Percentiles rank a stretch among this genome's conserved stretches.
phyloP scores from a whole-genome alignment of 2,888 invertebrate species.

The Ochropacha duplaris region DNA sequence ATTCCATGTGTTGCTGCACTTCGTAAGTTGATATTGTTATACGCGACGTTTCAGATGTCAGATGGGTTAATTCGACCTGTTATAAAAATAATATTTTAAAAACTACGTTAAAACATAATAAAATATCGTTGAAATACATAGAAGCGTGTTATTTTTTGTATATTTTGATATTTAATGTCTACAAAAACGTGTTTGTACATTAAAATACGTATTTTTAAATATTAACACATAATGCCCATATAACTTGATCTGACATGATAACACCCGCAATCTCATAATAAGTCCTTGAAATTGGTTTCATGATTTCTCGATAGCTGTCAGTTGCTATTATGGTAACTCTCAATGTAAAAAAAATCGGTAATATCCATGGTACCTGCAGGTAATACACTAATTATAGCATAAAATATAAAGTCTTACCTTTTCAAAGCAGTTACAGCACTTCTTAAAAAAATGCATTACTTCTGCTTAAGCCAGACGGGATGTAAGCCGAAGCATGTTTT shows the following conservation, averaged over 20 bases:
- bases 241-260: neutral
- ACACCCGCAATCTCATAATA: neutral
- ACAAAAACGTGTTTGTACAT: too few species aligned
- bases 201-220: too few species aligned
- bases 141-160: neutral
- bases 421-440: constrained; percentile 17
- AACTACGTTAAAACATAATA: constrained; percentile 1
- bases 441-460: constrained; percentile 20
- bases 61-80: constrained; percentile 71
- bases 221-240: too few species aligned
- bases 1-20: constrained; percentile 47
- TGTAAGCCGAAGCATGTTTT: constrained; percentile 53
- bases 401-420: constrained; percentile 44
- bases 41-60: constrained; percentile 65
- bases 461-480: constrained; percentile 41
- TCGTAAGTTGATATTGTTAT: constrained; percentile 68
- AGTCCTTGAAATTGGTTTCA: neutral
- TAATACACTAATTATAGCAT: constrained; percentile 2
- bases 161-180: neutral
- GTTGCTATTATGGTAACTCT: too few species aligned
- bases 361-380: neutral
- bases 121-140: neutral
- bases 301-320: neutral
- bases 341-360: too few species aligned
- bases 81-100: constrained; percentile 18